phyloP scores from a whole-genome alignment of 2,888 invertebrate species.

The Blastobasis lacticolella region DNA sequence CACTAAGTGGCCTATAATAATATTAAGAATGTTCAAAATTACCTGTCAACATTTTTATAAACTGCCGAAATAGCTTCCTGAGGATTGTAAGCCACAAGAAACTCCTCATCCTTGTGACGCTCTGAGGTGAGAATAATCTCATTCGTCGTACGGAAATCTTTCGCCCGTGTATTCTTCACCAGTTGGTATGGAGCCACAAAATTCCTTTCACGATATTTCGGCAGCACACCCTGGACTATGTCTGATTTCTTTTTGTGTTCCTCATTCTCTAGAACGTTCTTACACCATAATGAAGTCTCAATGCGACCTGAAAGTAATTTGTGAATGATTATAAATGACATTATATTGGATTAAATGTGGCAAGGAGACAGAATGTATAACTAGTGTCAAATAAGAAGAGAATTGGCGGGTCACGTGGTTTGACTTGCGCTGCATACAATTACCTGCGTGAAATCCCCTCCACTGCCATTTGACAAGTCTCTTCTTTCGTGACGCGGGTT shows the following conservation, averaged over 20 bases:
- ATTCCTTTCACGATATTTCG: slow-evolving; percentile 50
- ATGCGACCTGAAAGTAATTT: neutral
- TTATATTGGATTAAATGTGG: too few species aligned
- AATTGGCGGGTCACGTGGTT: too few species aligned
- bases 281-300: slow-evolving; percentile 35
- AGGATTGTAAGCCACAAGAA: slow-evolving; percentile 48
- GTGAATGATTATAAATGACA: too few species aligned
- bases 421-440: too few species aligned
- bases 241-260: slow-evolving; percentile 44
- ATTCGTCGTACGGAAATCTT: slow-evolving; percentile 16
- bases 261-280: slow-evolving; percentile 36
- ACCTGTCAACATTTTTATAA: slow-evolving; percentile 29
- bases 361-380: too few species aligned
- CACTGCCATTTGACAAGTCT: too few species aligned
- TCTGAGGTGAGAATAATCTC: slow-evolving; percentile 47
- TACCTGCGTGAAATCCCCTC: too few species aligned
- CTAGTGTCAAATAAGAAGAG: too few species aligned
- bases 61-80: slow-evolving; percentile 38
- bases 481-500: too few species aligned
- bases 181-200: slow-evolving; percentile 24
- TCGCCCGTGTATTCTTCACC: slow-evolving; percentile 13
- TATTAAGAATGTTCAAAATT: too few species aligned
- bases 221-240: slow-evolving; percentile 46
- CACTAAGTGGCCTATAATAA: too few species aligned
- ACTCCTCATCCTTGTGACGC: slow-evolving; percentile 38